Base-by-base conservation (phyloP, 1,140 invertebrate genomes). In the Heliconius melpomene region DNA sequence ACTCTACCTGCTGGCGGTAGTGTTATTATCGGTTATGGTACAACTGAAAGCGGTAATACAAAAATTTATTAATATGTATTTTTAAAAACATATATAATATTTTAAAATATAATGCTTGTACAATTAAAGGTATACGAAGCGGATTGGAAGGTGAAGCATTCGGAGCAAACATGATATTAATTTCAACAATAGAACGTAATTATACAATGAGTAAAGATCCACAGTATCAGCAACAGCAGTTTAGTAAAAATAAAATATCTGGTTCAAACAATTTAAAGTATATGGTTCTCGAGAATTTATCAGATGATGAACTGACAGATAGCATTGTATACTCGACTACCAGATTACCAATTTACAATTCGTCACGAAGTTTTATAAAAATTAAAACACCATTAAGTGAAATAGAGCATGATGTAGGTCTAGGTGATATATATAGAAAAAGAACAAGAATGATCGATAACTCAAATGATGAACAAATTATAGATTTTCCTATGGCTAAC, bases 71-170 rank as follows among this genome's bases (percentile, higher is more conserved):
- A n/a, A n/a, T 71, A 72, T 74, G 73, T 26, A 75, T 70, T 32
- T 36, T 13, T n/a, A 74, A 32, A 23, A 72, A 77, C n/a, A 26
- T 40, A 36, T 75, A 23, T 36, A 23, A 20, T 78, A 54, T 38
- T 79, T 71, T n/a, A 32, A 16, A 66, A 74, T 23, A 29, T 72
- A 54, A 20, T 52, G 46, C 40, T 50, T 75, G 13, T 79, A 77
- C 54, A 16, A 20, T 80, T 90, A 57, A 82, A 94, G 93, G 96
- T 20, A 86, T 95, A 32, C 95, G 96, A 72, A 96, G 96, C 60
- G 96, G 96, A 3, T 95, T 97, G 72, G 96, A 97, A 90, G 96
- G 96, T 7, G 95, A 96, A 80, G 94, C 96, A 73, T 95, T 96
- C 82, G 96, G 96, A n/a, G 96, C 96, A 84, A 96, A 96, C 83